Conservation (phyloP, 2,888 invertebrate genomes). For the Sceliomorpha sp. region DNA sequence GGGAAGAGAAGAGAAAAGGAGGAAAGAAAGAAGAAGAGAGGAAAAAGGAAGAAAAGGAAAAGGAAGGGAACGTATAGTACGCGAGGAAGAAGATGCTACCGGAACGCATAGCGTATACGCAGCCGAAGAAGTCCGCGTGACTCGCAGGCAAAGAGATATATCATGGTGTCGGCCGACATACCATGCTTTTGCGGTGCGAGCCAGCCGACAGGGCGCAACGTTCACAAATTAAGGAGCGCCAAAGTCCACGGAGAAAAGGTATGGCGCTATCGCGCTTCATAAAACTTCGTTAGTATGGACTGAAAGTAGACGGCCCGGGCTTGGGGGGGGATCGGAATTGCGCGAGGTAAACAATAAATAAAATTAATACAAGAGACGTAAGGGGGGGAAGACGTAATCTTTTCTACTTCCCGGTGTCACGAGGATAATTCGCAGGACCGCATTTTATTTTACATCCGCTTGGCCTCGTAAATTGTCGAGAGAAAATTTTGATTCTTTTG, state of each 20-base stretch:
- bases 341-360: constrained; percentile 1
- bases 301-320: constrained; percentile 47
- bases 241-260: constrained; percentile 71
- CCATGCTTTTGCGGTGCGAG: constrained; percentile 73
- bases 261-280: constrained; percentile 76
- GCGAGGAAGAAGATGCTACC: constrained; percentile 60
- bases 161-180: constrained; percentile 76
- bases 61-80: constrained; percentile 27
- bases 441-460: too few relatives aligned
- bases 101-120: constrained; percentile 46
- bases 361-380: constrained; percentile 44
- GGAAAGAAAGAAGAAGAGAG: background rate
- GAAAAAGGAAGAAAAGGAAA: too few relatives aligned
- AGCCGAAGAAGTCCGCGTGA: constrained; percentile 61
- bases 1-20: too few relatives aligned
- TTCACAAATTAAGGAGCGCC: constrained; percentile 78
- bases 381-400: background rate
- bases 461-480: too few relatives aligned
- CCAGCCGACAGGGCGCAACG: constrained; percentile 66
- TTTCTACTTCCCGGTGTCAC: too few relatives aligned
- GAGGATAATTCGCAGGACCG: too few relatives aligned
- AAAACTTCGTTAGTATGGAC: constrained; percentile 75
- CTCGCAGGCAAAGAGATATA: constrained; percentile 67
- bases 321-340: constrained; percentile 32
- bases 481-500: too few relatives aligned